Base-by-base conservation (phyloP, 2,113 vertebrate species). In the Acrocephalus kingi region DNA sequence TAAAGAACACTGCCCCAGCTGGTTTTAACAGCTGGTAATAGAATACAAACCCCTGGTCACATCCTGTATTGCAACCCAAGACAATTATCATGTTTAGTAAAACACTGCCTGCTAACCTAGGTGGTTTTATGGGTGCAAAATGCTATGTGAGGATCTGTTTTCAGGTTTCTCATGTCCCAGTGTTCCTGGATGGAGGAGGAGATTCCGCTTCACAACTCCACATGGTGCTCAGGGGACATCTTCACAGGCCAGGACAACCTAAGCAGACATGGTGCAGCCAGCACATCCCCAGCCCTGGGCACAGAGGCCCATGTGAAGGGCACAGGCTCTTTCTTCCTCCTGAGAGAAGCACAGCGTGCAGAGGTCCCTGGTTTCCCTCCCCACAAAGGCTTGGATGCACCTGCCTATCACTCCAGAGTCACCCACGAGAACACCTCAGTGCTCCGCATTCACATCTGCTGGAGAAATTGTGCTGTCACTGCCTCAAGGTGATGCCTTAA, bases 361-460 rank as follows among this genome's bases (percentile, higher is more conserved):
- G 25, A n/a, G 23, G 4, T 7, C 35, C n/a, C 46, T 46, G 30
- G 1, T 9, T 10, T 51, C 43, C 33, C 13, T 79, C 13, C 30
- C n/a, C 35, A 15, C 4, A 15, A 23, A 3, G n/a, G 25, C 10
- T 45, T 30, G 27, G 56, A 31, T 0, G 2, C 28, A 20, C 28
- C 9, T 39, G 13, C 31, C 35, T 22, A 20, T 59, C n/a, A 14
- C 25, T 35, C 37, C 48, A 41, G 37, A 25, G 58, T 3, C 64
- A 78, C 37, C 66, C 79, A 35, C 0, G 1, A n/a, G 64, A 64
- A 52, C 64, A 74, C 3, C 7, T 3, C 69, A 51, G 5, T 0
- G 1, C 35, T 77, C 77, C 55, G 23, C 41, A 3, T 12, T 43
- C 45, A 7, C 7, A 0, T 9, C 21, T 41, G 41, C 27, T 25